Evolutionary conservation across 1,140 invertebrate species (phyloP).

Genomic region (Himalopsyche phryganea): DNA sequence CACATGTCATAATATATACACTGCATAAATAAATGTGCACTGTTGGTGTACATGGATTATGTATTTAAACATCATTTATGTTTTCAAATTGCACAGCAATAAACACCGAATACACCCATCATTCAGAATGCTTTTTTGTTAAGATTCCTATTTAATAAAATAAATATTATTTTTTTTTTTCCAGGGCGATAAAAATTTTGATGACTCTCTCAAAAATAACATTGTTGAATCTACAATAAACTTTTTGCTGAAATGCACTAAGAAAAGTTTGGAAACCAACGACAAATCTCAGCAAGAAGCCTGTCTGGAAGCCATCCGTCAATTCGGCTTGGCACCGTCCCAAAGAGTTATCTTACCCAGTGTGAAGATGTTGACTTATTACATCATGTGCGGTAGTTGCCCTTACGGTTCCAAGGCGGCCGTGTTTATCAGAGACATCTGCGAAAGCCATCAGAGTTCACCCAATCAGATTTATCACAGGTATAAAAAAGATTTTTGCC

Average conservation of each 20-base stretch:
- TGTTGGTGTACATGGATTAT: no score
- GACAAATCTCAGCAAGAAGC: conserved; percentile 54
- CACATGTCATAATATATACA: no score
- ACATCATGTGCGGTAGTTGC: conserved; percentile 62
- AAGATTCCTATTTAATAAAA: no score
- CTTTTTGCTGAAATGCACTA: conserved; percentile 48
- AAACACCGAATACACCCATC: no score
- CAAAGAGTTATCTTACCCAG: conserved; percentile 52
- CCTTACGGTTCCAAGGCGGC: conserved; percentile 58
- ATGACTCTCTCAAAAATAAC: conserved; percentile 44
- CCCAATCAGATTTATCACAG: conserved; percentile 62
- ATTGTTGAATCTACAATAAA: conserved; percentile 53
- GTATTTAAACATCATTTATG: no score
- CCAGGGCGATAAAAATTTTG: conserved; percentile 38
- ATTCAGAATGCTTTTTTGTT: no score
- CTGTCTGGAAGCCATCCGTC: conserved; percentile 52
- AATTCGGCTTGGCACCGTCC: conserved; percentile 47
- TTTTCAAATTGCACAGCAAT: no score
- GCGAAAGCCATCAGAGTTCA: conserved; percentile 53
- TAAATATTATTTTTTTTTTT: no score
- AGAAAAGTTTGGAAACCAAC: conserved; percentile 50
- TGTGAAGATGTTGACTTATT: conserved; percentile 61
- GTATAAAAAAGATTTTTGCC: conserved; percentile 64
- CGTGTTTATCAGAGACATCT: conserved; percentile 58
- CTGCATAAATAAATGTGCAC: no score